These are phyloP conservation scores for Apodemus speciosus DNA, from an alignment of 2,113 vertebrate species.

Conservation along the genomic window DNA sequence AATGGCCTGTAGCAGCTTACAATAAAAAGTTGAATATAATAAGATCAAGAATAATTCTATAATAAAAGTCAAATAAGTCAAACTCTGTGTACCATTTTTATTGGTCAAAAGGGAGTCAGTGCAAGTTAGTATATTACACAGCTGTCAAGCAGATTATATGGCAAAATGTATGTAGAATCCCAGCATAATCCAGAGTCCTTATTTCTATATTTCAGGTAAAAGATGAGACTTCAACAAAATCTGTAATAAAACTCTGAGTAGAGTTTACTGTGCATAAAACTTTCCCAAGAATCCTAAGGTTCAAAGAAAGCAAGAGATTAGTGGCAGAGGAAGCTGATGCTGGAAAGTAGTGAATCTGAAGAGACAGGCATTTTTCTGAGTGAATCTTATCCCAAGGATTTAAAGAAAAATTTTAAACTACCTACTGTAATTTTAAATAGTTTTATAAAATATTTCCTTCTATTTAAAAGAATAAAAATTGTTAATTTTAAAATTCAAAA, in stretches of 20 bases:
- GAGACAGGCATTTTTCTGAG: not conserved
- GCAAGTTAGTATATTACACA: not conserved
- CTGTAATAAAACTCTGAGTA: not conserved
- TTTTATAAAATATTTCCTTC: not conserved
- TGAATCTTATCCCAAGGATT: not conserved
- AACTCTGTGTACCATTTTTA: not conserved
- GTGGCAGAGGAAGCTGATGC: no score
- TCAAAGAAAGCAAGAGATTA: not conserved
- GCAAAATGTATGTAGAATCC: not conserved
- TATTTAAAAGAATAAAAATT: not conserved
- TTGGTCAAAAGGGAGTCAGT: not conserved
- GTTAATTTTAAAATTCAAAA: not conserved
- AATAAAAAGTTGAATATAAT: constrained; percentile 16
- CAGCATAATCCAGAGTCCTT: not conserved
- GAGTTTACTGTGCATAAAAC: not conserved
- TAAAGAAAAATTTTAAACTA: not conserved
- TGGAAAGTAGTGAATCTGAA: not conserved
- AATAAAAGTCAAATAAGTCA: constrained; percentile 31
- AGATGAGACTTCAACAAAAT: not conserved
- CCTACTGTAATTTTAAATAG: not conserved
- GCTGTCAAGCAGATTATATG: not conserved
- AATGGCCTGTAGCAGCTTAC: not conserved
- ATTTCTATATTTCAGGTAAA: not conserved
- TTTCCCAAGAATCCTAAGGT: not conserved
- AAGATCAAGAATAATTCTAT: not conserved